phyloP scores from a whole-genome alignment of 2,888 invertebrate genomes.

The Lordiphosa andalusiaca region DNA sequence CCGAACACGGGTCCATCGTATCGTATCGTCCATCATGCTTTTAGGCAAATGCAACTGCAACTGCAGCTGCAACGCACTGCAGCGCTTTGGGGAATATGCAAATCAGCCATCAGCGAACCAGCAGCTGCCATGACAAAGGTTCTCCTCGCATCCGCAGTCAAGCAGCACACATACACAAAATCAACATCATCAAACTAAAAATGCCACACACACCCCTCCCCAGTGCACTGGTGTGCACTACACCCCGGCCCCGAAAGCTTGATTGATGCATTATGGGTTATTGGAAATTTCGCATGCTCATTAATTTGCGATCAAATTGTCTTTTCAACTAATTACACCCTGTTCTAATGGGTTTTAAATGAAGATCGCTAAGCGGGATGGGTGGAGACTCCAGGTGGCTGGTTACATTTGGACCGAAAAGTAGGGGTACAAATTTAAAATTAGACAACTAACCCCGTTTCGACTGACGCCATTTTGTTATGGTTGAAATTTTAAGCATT shows the following conservation, averaged over 20 bases:
- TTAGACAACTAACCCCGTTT: no score
- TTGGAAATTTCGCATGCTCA: slow-evolving; percentile 27
- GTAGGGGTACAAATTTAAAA: no score
- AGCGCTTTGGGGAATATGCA: slow-evolving; percentile 72
- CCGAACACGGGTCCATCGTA: slow-evolving; percentile 9
- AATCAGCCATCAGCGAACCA: slow-evolving; percentile 61
- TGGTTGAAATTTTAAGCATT: no score
- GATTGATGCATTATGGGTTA: slow-evolving; percentile 56
- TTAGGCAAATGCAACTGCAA: slow-evolving; percentile 63
- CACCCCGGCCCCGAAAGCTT: slow-evolving; percentile 17
- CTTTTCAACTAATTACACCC: slow-evolving; percentile 33
- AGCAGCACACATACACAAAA: slow-evolving; percentile 33
- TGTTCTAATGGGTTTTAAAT: slow-evolving; percentile 41
- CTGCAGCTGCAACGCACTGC: slow-evolving; percentile 53
- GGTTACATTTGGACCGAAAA: no score
- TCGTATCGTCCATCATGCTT: slow-evolving; percentile 58
- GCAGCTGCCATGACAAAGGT: slow-evolving; percentile 26
- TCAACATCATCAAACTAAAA: slow-evolving; percentile 62
- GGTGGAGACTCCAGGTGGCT: background rate
- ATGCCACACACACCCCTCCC: slow-evolving; percentile 19
- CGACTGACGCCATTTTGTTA: no score
- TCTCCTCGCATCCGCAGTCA: slow-evolving; percentile 22
- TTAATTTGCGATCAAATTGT: slow-evolving; percentile 47
- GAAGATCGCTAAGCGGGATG: slow-evolving; percentile 10
- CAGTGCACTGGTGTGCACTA: background rate